These are phyloP conservation scores for Andinoacara biseriatus DNA, from an alignment of 2,113 vertebrate species.

Conservation along the genomic window DNA sequence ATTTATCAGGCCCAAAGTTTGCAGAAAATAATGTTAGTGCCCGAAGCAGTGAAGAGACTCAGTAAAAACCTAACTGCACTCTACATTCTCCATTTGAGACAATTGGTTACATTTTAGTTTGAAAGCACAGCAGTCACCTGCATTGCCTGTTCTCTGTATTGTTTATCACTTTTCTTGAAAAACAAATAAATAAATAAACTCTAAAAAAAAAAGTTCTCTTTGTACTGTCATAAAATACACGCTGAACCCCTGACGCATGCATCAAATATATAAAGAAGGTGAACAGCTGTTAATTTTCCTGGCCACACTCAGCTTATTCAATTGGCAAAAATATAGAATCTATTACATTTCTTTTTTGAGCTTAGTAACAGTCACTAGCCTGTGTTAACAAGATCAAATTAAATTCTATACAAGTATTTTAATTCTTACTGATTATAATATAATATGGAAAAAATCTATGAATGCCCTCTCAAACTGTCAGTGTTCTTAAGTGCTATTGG, in stretches of 20 bases:
- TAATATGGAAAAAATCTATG: neutral
- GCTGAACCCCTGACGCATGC: neutral
- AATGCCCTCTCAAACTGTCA: constrained; percentile 31
- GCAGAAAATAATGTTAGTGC: neutral
- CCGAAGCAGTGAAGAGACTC: too few species aligned
- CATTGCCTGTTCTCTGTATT: neutral
- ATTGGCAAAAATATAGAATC: constrained; percentile 3
- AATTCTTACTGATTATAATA: neutral
- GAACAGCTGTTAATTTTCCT: neutral
- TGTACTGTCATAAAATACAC: neutral
- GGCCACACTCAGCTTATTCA: neutral
- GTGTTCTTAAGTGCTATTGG: neutral
- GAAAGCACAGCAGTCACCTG: neutral
- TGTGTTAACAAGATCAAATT: constrained; percentile 43
- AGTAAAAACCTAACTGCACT: neutral
- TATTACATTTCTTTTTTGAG: constrained; percentile 19
- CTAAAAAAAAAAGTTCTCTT: rapidly evolving
- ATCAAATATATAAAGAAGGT: neutral
- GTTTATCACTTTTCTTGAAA: neutral
- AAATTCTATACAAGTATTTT: constrained; percentile 10
- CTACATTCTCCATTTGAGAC: neutral
- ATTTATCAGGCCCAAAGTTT: neutral
- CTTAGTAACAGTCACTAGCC: neutral
- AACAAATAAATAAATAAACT: neutral
- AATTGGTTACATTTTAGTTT: neutral